A percentile compares a stretch with the other conserved stretches of the same genome.
Evolutionary conservation across 2,113 vertebrate genomes (phyloP).

Genomic region (Melanerpes aurifrons): DNA sequence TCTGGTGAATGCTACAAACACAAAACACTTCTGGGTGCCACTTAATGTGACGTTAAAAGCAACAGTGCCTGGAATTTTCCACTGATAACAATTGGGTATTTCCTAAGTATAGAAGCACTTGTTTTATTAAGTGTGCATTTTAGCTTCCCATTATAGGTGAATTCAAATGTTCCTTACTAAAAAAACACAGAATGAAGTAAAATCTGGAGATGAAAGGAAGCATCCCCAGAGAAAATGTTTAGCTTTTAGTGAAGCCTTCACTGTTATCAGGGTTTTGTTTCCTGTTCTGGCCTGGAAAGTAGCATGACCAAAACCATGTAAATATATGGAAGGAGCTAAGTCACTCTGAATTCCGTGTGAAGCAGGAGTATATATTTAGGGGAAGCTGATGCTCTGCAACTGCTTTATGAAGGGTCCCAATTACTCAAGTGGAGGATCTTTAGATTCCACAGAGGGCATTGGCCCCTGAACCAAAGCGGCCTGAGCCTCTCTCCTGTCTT

Average conservation of each 20-base stretch:
- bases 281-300: background rate
- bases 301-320: background rate
- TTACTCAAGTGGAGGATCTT: background rate
- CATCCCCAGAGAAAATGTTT: background rate
- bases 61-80: constrained; percentile 72
- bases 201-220: background rate
- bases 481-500: background rate
- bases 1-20: constrained; percentile 61
- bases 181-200: background rate
- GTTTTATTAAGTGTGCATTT: constrained; percentile 67
- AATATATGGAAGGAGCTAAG: background rate
- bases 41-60: constrained; percentile 57
- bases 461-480: background rate
- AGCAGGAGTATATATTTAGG: background rate
- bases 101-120: constrained; percentile 78
- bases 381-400: background rate
- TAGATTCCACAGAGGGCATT: background rate
- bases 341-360: background rate
- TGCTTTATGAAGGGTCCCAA: background rate
- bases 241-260: background rate
- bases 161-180: constrained; percentile 8
- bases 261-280: background rate
- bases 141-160: constrained; percentile 62
- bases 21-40: constrained; percentile 68
- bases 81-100: constrained; percentile 65